These are phyloP conservation scores for Serranus cabrilla DNA, from an alignment of 2,797 vertebrate species.

Conservation along the genomic window DNA sequence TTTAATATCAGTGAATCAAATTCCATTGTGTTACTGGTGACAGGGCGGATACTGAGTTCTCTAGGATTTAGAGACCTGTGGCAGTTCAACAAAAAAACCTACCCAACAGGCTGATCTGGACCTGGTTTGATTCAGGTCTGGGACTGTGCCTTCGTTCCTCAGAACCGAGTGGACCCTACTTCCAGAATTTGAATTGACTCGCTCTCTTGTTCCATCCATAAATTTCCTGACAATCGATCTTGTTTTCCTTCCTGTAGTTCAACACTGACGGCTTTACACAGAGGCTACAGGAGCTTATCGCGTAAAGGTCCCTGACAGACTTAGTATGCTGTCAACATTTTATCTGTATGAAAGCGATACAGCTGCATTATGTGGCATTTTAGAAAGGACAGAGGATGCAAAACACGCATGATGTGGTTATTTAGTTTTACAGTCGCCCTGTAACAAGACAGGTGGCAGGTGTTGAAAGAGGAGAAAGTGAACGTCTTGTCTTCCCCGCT, in stretches of 20 bases:
- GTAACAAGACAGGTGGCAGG: conserved; percentile 53
- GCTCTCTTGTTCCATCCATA: conserved; percentile 11
- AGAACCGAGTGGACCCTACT: neutral
- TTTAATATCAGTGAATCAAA: neutral
- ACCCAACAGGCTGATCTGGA: neutral
- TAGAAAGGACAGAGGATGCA: conserved; percentile 53
- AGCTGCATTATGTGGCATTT: conserved; percentile 36
- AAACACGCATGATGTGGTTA: conserved; percentile 44
- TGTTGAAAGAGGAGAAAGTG: conserved; percentile 50
- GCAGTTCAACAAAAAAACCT: neutral
- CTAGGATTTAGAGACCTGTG: neutral
- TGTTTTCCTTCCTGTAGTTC: conserved; percentile 33
- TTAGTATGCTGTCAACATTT: conserved; percentile 50
- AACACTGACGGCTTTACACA: conserved; percentile 12
- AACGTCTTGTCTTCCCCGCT: conserved; percentile 40
- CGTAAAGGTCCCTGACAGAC: conserved; percentile 25
- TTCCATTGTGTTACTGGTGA: neutral
- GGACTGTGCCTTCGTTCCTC: neutral
- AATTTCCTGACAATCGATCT: conserved; percentile 20
- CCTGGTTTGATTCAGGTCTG: neutral
- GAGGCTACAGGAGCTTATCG: conserved; percentile 26
- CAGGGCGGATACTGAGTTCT: neutral
- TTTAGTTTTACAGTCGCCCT: conserved; percentile 36
- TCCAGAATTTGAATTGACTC: conserved; percentile 19
- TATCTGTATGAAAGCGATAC: conserved; percentile 47